These are phyloP conservation scores for Euproctis similis DNA, from an alignment of 2,888 invertebrate genomes.

Conservation along the genomic window DNA sequence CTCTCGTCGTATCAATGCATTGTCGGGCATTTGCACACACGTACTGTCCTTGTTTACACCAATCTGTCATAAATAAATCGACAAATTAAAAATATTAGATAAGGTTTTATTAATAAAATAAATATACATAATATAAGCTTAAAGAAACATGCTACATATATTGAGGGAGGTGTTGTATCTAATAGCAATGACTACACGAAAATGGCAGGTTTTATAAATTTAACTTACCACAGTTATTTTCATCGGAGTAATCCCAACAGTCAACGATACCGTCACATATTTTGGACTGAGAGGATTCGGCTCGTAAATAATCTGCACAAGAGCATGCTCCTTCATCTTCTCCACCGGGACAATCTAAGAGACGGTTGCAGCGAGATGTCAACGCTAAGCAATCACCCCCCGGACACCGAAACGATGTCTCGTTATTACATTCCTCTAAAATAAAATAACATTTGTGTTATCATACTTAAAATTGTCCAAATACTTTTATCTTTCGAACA, in stretches of 20 bases:
- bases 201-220: no score
- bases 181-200: no score
- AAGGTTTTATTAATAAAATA: no score
- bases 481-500: no score
- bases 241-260: constrained; percentile 88
- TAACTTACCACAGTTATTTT: constrained; percentile 80
- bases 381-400: constrained; percentile 79
- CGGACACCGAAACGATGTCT: constrained; percentile 75
- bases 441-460: no score
- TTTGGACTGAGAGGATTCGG: constrained; percentile 81
- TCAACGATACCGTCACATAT: constrained; percentile 87
- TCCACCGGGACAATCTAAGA: constrained; percentile 81
- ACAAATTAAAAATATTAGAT: no score
- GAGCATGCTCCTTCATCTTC: constrained; percentile 83
- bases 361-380: constrained; percentile 81
- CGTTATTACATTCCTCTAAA: constrained; percentile 59
- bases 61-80: constrained; percentile 67
- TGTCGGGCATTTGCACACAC: constrained; percentile 83
- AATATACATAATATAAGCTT: no score
- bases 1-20: constrained; percentile 78
- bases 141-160: no score
- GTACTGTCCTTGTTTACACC: constrained; percentile 83
- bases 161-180: no score
- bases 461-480: no score
- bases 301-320: constrained; percentile 83